Percentiles rank a stretch among this genome's conserved stretches.
Conservation (phyloP, 2,113 vertebrate species). For the Pongo abelii region DNA sequence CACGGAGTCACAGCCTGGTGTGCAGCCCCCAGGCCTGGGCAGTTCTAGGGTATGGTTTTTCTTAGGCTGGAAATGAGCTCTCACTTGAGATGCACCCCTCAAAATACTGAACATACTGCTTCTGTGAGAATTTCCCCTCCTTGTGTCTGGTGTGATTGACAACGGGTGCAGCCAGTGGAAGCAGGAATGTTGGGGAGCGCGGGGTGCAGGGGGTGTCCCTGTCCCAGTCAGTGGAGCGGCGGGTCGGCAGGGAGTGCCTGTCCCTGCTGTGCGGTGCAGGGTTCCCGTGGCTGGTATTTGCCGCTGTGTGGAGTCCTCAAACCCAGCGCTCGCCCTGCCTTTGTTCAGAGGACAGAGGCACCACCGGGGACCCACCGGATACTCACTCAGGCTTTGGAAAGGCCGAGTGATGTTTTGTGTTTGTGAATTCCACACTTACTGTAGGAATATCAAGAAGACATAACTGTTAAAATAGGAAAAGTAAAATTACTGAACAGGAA, state of each 20-base stretch:
- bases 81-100: background rate
- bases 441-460: background rate
- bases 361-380: no score
- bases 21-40: no score
- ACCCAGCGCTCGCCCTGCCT: no score
- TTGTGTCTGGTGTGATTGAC: background rate
- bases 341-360: no score
- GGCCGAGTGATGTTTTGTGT: background rate
- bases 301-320: no score
- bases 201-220: no score
- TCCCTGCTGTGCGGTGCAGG: no score
- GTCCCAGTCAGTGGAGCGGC: no score
- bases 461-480: background rate
- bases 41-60: background rate
- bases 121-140: background rate
- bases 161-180: background rate
- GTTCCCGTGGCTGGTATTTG: background rate
- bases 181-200: background rate
- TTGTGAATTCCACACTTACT: background rate
- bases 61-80: background rate
- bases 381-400: rapidly evolving
- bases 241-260: no score
- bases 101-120: background rate
- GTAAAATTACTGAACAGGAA: background rate
- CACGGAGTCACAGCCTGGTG: rapidly evolving